Conservation (phyloP, 2,888 invertebrate species). For the Rhingia campestris region DNA sequence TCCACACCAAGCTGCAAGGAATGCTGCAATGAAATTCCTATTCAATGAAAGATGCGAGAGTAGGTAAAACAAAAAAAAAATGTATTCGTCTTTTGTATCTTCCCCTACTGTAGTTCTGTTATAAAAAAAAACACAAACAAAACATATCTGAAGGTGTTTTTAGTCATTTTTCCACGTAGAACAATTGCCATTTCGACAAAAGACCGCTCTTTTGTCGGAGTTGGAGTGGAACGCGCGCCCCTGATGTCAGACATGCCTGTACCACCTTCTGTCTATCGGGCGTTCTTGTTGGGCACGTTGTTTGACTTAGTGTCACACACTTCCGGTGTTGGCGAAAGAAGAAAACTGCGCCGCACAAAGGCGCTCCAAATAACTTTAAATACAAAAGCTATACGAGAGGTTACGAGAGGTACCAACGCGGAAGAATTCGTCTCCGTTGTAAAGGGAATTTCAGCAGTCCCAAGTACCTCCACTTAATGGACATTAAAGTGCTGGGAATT, state of each 20-base stretch:
- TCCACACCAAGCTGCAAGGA: neutral
- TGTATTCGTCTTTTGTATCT: neutral
- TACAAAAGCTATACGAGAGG: constrained; percentile 18
- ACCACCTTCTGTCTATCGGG: constrained; percentile 16
- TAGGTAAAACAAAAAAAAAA: neutral
- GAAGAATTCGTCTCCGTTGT: constrained; percentile 37
- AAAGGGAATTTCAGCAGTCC: constrained; percentile 32
- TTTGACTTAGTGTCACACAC: constrained; percentile 65
- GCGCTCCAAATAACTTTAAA: constrained; percentile 33
- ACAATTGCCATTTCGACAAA: constrained; percentile 58
- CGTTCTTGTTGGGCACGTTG: constrained; percentile 44
- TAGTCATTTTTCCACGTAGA: constrained; percentile 31
- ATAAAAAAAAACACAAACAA: constrained; percentile 15
- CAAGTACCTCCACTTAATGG: constrained; percentile 50
- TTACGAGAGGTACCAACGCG: constrained; percentile 31
- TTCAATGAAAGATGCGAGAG: constrained; percentile 8
- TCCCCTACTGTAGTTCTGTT: constrained; percentile 21
- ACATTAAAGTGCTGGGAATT: constrained; percentile 17
- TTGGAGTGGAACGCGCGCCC: neutral
- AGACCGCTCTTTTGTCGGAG: constrained; percentile 13
- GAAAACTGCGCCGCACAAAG: neutral
- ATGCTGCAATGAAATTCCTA: constrained; percentile 39
- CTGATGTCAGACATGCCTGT: constrained; percentile 15
- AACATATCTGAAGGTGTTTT: constrained; percentile 19
- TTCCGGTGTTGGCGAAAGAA: constrained; percentile 50